phyloP scores from a whole-genome alignment of 1,140 invertebrate genomes.

The Ceratosolen solmsi region DNA sequence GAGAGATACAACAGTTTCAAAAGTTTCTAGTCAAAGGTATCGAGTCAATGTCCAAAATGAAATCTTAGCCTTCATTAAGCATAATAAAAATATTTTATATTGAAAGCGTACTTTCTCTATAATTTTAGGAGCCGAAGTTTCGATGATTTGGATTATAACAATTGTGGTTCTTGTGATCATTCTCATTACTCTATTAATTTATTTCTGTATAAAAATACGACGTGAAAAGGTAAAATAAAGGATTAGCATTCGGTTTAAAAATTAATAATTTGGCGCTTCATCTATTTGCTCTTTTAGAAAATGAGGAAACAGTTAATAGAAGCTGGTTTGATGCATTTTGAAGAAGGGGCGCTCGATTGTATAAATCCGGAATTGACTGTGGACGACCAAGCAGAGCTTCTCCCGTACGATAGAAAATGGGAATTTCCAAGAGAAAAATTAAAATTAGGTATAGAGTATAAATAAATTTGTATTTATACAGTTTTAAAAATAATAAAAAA shows the following conservation, averaged over 20 bases:
- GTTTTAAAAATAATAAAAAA: no score
- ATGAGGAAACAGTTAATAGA: slow-evolving; percentile 78
- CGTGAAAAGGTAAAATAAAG: slow-evolving; percentile 79
- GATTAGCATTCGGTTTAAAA: no score
- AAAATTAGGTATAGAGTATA: slow-evolving; percentile 83
- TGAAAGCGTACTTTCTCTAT: background rate
- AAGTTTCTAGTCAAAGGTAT: slow-evolving; percentile 70
- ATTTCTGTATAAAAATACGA: slow-evolving; percentile 74
- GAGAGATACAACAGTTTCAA: slow-evolving; percentile 57
- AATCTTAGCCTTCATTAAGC: no score
- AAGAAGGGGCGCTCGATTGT: slow-evolving; percentile 84
- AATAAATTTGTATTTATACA: no score
- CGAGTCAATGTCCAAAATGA: background rate
- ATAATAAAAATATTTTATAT: background rate
- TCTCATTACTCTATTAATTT: slow-evolving; percentile 69
- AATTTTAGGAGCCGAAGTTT: slow-evolving; percentile 57
- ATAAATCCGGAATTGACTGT: slow-evolving; percentile 91
- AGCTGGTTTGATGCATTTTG: slow-evolving; percentile 83
- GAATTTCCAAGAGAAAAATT: slow-evolving; percentile 91
- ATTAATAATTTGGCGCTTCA: no score
- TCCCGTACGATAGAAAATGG: slow-evolving; percentile 92
- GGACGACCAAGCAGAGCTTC: slow-evolving; percentile 91
- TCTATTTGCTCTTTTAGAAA: slow-evolving; percentile 68
- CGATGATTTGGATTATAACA: slow-evolving; percentile 63
- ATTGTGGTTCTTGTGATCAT: slow-evolving; percentile 73